Conservation (phyloP, 2,888 invertebrate genomes). For the Globia sparganii region DNA sequence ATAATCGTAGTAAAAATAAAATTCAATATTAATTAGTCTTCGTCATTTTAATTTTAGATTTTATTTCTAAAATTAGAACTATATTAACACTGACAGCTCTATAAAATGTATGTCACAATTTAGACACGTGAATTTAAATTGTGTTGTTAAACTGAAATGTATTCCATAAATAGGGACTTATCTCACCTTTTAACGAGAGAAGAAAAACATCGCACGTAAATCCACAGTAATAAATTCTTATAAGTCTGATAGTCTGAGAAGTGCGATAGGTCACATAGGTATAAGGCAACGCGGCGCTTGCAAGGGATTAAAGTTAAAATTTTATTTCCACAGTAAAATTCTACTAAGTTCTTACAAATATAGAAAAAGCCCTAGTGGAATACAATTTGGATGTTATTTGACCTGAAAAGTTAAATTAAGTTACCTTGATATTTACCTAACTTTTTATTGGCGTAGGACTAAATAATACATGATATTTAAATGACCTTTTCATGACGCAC, state of each 20-base stretch:
- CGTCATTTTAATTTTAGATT: background rate
- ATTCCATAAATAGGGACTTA: slow-evolving; percentile 39
- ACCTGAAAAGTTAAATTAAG: slow-evolving; percentile 58
- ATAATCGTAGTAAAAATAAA: background rate
- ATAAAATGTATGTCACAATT: slow-evolving; percentile 4
- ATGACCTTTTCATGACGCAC: slow-evolving; percentile 50
- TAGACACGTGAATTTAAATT: slow-evolving; percentile 3
- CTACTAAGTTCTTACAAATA: slow-evolving; percentile 19
- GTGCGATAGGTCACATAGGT: slow-evolving; percentile 51
- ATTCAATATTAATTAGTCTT: background rate
- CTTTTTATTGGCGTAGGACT: slow-evolving; percentile 39
- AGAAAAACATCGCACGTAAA: slow-evolving; percentile 43
- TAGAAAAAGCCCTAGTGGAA: slow-evolving; percentile 23
- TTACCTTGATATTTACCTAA: slow-evolving; percentile 42
- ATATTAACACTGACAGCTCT: background rate
- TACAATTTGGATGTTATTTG: slow-evolving; percentile 45
- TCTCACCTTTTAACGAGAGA: slow-evolving; percentile 37
- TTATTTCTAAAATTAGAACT: slow-evolving; percentile 7
- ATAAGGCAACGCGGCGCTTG: slow-evolving; percentile 33
- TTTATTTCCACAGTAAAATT: slow-evolving; percentile 49
- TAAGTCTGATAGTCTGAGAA: slow-evolving; percentile 50
- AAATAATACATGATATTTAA: slow-evolving; percentile 43
- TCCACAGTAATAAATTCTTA: slow-evolving; percentile 57
- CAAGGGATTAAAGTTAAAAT: slow-evolving; percentile 39
- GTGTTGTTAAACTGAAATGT: slow-evolving; percentile 23